Evolutionary conservation across 1,140 invertebrate species (phyloP), one percentile per base, ranked within the genome.

Genomic region (Cherax quadricarinatus): DNA sequence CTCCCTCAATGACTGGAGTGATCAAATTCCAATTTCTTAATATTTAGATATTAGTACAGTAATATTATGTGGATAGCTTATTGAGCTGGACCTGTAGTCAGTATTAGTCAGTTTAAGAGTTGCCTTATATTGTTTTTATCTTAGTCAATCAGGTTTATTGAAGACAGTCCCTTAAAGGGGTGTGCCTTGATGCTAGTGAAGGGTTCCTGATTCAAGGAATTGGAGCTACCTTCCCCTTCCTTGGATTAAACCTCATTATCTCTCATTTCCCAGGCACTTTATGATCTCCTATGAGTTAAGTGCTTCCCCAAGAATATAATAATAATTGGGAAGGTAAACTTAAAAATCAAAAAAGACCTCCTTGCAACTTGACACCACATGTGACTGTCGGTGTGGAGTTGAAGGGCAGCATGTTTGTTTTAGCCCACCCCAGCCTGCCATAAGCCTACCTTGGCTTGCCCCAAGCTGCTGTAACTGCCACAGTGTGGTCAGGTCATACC

Each of bases 1-100:
- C 88, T 90, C 88, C 88, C 84, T 24, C 81, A 90, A 75, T 84
- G 88, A 90, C 88, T 41, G 88, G 88, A 90, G 88, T 75, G 88
- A 90, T 16, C 81, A 75, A 62, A 24, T 83, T 18, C 21, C 70
- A 5, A n/a, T 75, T 75, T 7, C 14, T 75, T 30, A 30, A 30
- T 21, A 21, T 30, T 75, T 30, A 75, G 70, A 21, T 7, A 14
- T 7, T 24, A 75, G 70, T 75, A 24, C 24, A 6, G 14, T 75
- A 10, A 75, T 75, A 24, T 75, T 21, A 75, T 24, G n/a, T 12
- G 5, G 70, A 21, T 75, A 75, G 21, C 70, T 75, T 75, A 75
- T 24, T 14, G 5, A 75, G n/a, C 7, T 75, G 18, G 5, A 75
- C 14, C 7, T 75, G 18, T 30, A 75, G 24, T 10, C 7, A 75